Evolutionary conservation across 2,888 invertebrate genomes (phyloP), one percentile per base, ranked within the genome.

Genomic region (Plagodis dolabraria): DNA sequence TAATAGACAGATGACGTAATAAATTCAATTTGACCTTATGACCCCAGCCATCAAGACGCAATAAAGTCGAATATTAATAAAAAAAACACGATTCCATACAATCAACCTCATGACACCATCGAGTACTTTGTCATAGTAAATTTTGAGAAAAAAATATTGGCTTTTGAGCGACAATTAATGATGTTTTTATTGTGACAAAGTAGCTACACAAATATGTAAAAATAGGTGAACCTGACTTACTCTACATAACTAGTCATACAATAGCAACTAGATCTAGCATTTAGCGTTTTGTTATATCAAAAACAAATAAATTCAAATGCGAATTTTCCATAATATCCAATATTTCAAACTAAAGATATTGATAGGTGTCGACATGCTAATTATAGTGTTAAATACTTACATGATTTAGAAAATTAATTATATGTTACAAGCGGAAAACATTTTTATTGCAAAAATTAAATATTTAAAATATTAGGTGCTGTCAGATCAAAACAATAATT

Each of bases 11-110:
- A 66, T 82, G 80, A 83, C 78, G 80, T 75, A 71, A 75, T 64
- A 68, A 51, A 67, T 63, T 54, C 42, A 60, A 60, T 69, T 67
- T 76, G 76, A 82, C 83, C 83, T 78, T 78, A 77, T 71, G 83
- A 83, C 83, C 83, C 76, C 76, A 40, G 65, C 50, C 68, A 58
- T 63, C 61, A 61, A 72, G 75, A 76, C 71, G 74, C 74, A 76
- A 81, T 74, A 69, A 67, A 70, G 47, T 55, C 51, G 57, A 46
- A 56, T 53, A 45, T 48, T 52, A 36, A 35, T 44, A 44, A 51
- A 60, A 54, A 60, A 47, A 60, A 33, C 38, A 45, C 33, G 47
- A 53, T 48, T 36, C 33, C 22, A 42, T 43, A 5, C 43, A 43
- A 43, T 12, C 43, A 43, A 43, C 43, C 6, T 42, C 10, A 5